Conservation (phyloP, 2,797 vertebrate genomes). For the Pangasius sanitwongsei region DNA sequence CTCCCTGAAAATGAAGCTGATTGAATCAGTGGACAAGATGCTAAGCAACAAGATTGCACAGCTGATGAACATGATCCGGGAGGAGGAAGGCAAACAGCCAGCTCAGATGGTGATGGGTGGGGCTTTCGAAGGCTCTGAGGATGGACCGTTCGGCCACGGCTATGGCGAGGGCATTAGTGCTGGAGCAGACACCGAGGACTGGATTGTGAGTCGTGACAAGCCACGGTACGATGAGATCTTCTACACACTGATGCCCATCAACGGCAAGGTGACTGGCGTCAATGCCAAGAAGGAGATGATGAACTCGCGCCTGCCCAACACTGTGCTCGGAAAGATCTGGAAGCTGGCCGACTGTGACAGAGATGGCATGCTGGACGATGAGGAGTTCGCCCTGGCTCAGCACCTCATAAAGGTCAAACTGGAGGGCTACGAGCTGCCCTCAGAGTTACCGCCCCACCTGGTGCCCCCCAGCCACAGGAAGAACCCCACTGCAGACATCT, state of each 20-base stretch:
- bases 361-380: conserved; percentile 95
- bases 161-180: conserved; percentile 94
- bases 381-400: conserved; percentile 95
- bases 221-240: conserved; percentile 97
- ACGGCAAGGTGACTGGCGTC: conserved; percentile 91
- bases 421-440: conserved; percentile 91
- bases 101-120: conserved; percentile 86
- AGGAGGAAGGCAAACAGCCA: conserved; percentile 88
- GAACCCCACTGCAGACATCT: conserved; percentile 65
- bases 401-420: conserved; percentile 96
- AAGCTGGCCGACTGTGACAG: conserved; percentile 92
- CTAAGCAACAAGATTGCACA: conserved; percentile 87
- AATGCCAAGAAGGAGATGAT: conserved; percentile 98
- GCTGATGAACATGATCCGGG: conserved; percentile 88
- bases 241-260: conserved; percentile 93
- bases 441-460: conserved; percentile 84
- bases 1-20: conserved; percentile 90
- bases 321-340: conserved; percentile 97
- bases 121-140: conserved; percentile 89
- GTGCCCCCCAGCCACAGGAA: conserved; percentile 92
- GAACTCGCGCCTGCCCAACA: conserved; percentile 93
- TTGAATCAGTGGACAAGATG: conserved; percentile 96
- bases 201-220: conserved; percentile 94
- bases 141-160: conserved; percentile 92
- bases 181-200: conserved; percentile 90